These are phyloP conservation scores for Styela plicata DNA, from an alignment of 23 tunicate species.

Conservation along the genomic window DNA sequence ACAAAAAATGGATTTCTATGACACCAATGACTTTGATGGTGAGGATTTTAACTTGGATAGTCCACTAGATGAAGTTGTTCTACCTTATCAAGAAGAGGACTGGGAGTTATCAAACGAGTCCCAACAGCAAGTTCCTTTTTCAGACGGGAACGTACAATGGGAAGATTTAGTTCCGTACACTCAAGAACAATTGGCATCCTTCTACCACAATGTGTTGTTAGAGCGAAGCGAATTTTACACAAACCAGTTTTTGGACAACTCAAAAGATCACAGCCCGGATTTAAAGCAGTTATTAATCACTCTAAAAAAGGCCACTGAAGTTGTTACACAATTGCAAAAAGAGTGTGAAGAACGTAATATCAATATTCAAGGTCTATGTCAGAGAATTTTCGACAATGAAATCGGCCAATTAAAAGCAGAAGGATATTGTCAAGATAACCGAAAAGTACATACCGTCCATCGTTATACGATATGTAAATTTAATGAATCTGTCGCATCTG, in stretches of 20 bases:
- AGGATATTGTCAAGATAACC: conserved; percentile 73
- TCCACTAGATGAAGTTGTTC: conserved; percentile 31
- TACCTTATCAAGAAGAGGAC: conserved; percentile 73
- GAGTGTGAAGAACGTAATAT: conserved; percentile 27
- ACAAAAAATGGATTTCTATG: not conserved
- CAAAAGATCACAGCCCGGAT: conserved; percentile 24
- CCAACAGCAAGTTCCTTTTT: conserved; percentile 28
- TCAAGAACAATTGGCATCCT: conserved; percentile 32
- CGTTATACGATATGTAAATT: conserved; percentile 36
- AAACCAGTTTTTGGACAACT: conserved; percentile 52
- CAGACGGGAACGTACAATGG: not conserved
- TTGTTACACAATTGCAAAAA: conserved; percentile 21
- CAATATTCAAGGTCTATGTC: conserved; percentile 23
- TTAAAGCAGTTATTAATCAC: conserved; percentile 46
- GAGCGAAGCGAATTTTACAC: conserved; percentile 49
- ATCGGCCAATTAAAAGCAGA: conserved; percentile 53
- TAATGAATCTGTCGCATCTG: conserved; percentile 34
- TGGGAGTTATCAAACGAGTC: conserved; percentile 60
- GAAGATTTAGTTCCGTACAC: conserved; percentile 57
- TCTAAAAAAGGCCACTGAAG: conserved; percentile 26
- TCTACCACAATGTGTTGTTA: conserved; percentile 65
- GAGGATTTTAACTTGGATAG: not conserved
- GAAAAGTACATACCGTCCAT: conserved; percentile 60
- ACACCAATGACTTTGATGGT: not conserved
- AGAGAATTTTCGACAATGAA: conserved; percentile 41